Percentiles rank a stretch among this genome's conserved stretches.
Conservation (phyloP, 2,797 vertebrate genomes). For the Microctenopoma steveboyesi region DNA sequence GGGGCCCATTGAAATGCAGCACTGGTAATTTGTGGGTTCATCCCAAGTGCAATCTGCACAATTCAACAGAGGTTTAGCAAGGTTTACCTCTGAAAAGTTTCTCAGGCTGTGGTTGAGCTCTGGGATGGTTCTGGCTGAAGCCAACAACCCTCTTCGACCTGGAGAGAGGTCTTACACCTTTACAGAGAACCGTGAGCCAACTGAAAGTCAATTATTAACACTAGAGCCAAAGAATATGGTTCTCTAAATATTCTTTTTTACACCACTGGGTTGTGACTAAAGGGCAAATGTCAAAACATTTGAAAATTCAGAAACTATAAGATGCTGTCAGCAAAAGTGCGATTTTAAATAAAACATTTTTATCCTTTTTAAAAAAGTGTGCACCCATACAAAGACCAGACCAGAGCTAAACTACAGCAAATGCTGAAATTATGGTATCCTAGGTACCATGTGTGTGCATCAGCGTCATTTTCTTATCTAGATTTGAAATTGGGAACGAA, state of each 20-base stretch:
- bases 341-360: slow-evolving; percentile 15
- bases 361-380: not conserved
- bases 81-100: slow-evolving; percentile 43
- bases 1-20: slow-evolving; percentile 41
- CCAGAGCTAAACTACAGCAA: too few species aligned
- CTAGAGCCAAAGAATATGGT: slow-evolving; percentile 18
- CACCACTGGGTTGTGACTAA: not conserved
- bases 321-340: not conserved
- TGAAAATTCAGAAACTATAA: slow-evolving; percentile 7
- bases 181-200: not conserved
- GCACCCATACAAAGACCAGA: too few species aligned
- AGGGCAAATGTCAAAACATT: not conserved
- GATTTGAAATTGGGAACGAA: too few species aligned
- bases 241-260: slow-evolving; percentile 22
- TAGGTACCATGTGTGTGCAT: too few species aligned
- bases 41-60: slow-evolving; percentile 34
- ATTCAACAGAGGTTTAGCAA: slow-evolving; percentile 20
- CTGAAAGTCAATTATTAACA: slow-evolving; percentile 56
- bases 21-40: slow-evolving; percentile 35
- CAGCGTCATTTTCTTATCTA: too few species aligned
- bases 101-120: slow-evolving; percentile 34
- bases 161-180: not conserved
- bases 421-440: too few species aligned
- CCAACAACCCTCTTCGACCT: not conserved
- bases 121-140: slow-evolving; percentile 23